These are phyloP conservation scores for Glossophaga mutica DNA, from an alignment of 2,797 vertebrate genomes.

Conservation along the genomic window DNA sequence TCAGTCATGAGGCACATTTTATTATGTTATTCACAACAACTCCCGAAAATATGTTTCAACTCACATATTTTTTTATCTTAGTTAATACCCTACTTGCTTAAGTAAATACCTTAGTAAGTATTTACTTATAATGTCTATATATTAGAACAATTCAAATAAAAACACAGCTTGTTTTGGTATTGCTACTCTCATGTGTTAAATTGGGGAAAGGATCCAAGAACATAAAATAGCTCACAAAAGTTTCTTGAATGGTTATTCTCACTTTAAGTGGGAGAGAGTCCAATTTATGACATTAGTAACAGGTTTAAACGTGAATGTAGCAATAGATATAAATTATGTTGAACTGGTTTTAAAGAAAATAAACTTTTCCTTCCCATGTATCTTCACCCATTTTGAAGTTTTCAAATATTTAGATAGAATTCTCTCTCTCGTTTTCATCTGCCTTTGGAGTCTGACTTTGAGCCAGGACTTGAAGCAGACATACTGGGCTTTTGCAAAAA, in stretches of 20 bases:
- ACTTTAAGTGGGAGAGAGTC: constrained; percentile 19
- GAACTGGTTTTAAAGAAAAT: constrained; percentile 46
- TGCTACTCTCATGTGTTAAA: constrained; percentile 50
- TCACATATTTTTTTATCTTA: constrained; percentile 2
- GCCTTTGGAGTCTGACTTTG: constrained; percentile 49
- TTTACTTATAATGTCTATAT: constrained; percentile 23
- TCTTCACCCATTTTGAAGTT: constrained; percentile 42
- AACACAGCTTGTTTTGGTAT: constrained; percentile 47
- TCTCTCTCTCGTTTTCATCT: constrained; percentile 52
- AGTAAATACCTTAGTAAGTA: constrained; percentile 7
- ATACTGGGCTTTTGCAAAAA: constrained; percentile 35
- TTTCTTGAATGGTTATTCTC: constrained; percentile 56
- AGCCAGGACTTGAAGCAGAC: constrained; percentile 64
- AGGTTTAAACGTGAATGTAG: constrained; percentile 25
- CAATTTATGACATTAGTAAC: constrained; percentile 40
- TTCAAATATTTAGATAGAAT: constrained; percentile 59
- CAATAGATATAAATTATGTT: constrained; percentile 30
- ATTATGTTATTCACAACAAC: background rate
- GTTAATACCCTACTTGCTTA: background rate
- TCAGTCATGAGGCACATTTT: background rate
- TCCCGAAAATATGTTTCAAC: background rate
- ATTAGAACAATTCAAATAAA: constrained; percentile 57
- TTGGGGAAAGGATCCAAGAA: constrained; percentile 54
- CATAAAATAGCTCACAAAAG: constrained; percentile 42
- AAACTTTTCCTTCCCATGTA: constrained; percentile 43